phyloP scores from a whole-genome alignment of 2,888 invertebrate species.

The Itoplectis maculator region DNA sequence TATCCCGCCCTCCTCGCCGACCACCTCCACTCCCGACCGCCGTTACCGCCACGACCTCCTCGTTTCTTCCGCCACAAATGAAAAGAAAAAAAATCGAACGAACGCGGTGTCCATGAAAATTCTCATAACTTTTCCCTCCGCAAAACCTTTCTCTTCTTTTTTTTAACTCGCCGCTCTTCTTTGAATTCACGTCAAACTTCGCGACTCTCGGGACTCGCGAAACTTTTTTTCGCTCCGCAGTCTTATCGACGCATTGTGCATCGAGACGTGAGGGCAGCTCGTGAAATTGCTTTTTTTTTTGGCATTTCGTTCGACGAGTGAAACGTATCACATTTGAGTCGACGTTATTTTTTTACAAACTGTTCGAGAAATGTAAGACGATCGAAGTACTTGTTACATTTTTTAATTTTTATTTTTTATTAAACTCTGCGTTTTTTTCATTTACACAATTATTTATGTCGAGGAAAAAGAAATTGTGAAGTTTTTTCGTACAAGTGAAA shows the following conservation, averaged over 20 bases:
- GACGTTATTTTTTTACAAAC: no score
- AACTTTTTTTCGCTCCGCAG: not conserved
- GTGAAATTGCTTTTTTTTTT: not conserved
- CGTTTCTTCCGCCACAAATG: constrained; percentile 36
- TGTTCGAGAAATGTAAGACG: no score
- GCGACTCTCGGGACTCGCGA: not conserved
- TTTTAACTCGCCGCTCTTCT: not conserved
- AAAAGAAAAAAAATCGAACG: not conserved
- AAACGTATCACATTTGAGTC: not conserved
- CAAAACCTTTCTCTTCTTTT: not conserved
- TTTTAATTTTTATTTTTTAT: no score
- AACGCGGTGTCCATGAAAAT: constrained; percentile 47
- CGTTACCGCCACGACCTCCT: constrained; percentile 51
- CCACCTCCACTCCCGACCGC: no score
- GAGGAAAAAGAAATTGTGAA: not conserved
- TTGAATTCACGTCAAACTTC: not conserved
- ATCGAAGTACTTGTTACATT: no score
- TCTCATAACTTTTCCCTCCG: constrained; percentile 5
- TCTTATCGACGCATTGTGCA: not conserved
- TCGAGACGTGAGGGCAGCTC: no score
- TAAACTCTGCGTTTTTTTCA: not conserved
- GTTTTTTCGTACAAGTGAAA: not conserved
- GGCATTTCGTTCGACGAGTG: not conserved
- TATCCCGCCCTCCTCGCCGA: no score
- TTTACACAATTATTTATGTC: not conserved